Conservation (phyloP, 2,797 vertebrate species). For the Sphenopsis melanotis region DNA sequence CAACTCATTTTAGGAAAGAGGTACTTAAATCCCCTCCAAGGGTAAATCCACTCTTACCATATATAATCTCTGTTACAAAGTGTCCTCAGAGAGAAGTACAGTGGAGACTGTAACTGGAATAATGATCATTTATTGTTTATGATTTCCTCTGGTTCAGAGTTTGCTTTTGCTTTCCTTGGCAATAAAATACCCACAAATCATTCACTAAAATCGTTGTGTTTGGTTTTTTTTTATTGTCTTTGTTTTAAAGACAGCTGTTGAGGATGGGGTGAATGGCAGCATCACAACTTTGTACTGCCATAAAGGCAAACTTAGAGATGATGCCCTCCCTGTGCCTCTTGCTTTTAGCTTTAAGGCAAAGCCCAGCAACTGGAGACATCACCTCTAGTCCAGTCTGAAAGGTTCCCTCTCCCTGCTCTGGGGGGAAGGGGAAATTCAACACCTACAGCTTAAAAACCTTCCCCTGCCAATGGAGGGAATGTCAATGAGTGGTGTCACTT, state of each 20-base stretch:
- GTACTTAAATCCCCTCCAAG: slow-evolving; percentile 45
- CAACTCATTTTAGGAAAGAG: slow-evolving; percentile 33
- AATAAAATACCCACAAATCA: not conserved
- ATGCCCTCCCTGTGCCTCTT: not conserved
- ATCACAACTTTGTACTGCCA: not conserved
- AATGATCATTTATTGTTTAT: slow-evolving; percentile 34
- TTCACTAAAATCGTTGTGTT: not conserved
- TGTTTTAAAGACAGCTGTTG: not conserved
- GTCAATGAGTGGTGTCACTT: not conserved
- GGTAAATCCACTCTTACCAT: slow-evolving; percentile 42
- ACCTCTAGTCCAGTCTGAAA: not conserved
- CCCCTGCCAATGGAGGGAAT: fast-evolving
- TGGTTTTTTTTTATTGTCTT: not conserved
- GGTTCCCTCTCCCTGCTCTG: not conserved
- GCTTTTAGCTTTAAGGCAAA: not conserved
- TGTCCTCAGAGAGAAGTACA: slow-evolving; percentile 28
- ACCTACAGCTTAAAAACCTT: not conserved
- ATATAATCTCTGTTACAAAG: slow-evolving; percentile 25
- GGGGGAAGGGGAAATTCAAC: not conserved
- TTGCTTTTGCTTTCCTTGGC: slow-evolving; percentile 10
- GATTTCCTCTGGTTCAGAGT: not conserved
- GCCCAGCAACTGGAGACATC: not conserved
- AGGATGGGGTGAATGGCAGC: not conserved
- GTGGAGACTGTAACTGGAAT: not conserved
- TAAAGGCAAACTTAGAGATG: not conserved